Evolutionary conservation across 1,140 invertebrate genomes (phyloP), one percentile per base, ranked within the genome.

Genomic region (Drosophila sp.): DNA sequence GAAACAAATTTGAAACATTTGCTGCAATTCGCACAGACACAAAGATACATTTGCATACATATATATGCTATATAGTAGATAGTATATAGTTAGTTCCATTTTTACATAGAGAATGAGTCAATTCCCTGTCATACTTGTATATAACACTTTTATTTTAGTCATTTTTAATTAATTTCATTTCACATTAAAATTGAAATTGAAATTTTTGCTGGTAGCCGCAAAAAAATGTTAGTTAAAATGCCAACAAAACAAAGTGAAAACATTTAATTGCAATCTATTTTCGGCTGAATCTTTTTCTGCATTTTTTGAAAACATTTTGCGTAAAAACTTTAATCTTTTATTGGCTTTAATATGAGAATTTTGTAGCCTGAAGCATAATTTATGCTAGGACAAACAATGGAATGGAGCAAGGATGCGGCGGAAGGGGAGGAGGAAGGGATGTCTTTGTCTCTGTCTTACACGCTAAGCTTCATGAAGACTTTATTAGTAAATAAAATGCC

Each of bases 401-500:
- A 3, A 30, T 30, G n/a, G 40, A 41, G 7, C 44, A 50, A 10
- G 35, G 35, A 1, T 4, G 35, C 2, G 10, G 11, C 8, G 35
- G 35, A 3, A 40, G 25, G 3, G 44, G 7, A 27, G 2, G 10
- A 6, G 63, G 57, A 60, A 33, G 68, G 11, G 58, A 32, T 17
- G 44, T 27, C 70, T 57, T 50, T 75, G 72, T 50, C 25, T 50
- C 23, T 50, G 23, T 50, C 25, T 58, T 62, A 60, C 60, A 61
- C 30, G 41, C 32, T 60, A 4, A 41, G 70, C 55, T 76, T 76
- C 38, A 76, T 70, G 64, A 76, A 74, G 73, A 76, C 73, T 76
- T 76, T 76, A 76, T 76, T 76, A 76, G 73, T 76, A 76, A 76
- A 76, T 70, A 76, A 76, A 76, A 76, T 76, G 66, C 72, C 55